A percentile compares a stretch with the other conserved stretches of the same genome.
phyloP scores from a whole-genome alignment of 2,113 vertebrate genomes.

The Uropsilus gracilis region DNA sequence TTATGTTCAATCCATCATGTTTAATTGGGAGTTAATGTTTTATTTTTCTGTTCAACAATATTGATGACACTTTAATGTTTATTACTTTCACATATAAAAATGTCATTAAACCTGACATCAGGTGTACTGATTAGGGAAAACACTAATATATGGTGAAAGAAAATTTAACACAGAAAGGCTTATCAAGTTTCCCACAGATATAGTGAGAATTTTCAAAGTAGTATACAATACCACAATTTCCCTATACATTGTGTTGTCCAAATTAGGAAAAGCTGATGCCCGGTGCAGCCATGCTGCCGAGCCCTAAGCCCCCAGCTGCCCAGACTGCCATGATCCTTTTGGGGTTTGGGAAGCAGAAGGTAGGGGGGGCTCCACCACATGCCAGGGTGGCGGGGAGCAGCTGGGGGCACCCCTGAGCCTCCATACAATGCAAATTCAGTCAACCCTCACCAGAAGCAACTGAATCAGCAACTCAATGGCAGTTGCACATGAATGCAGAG shows the following conservation, averaged over 20 bases:
- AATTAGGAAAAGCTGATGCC: not conserved
- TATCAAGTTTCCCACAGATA: not conserved
- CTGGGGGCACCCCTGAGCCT: too few relatives aligned
- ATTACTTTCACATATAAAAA: not conserved
- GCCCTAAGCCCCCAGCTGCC: too few relatives aligned
- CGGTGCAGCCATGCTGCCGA: too few relatives aligned
- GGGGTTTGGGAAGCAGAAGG: too few relatives aligned
- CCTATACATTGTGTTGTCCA: fast-evolving
- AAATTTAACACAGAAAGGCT: not conserved
- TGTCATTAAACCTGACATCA: not conserved
- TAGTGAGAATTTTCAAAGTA: not conserved
- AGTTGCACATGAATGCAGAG: too few relatives aligned
- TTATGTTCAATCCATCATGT: not conserved
- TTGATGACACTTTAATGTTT: not conserved
- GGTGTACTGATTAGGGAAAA: not conserved
- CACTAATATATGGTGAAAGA: not conserved
- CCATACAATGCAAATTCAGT: too few relatives aligned
- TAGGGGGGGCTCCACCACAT: too few relatives aligned
- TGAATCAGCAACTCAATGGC: too few relatives aligned
- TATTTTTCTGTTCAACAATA: not conserved
- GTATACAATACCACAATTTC: not conserved
- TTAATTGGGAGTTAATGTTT: not conserved
- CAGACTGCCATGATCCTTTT: too few relatives aligned
- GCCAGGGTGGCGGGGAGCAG: too few relatives aligned
- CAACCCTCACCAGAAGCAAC: too few relatives aligned